Base-by-base conservation (phyloP, 2,888 invertebrate genomes). In the Hymenopus coronatus region DNA sequence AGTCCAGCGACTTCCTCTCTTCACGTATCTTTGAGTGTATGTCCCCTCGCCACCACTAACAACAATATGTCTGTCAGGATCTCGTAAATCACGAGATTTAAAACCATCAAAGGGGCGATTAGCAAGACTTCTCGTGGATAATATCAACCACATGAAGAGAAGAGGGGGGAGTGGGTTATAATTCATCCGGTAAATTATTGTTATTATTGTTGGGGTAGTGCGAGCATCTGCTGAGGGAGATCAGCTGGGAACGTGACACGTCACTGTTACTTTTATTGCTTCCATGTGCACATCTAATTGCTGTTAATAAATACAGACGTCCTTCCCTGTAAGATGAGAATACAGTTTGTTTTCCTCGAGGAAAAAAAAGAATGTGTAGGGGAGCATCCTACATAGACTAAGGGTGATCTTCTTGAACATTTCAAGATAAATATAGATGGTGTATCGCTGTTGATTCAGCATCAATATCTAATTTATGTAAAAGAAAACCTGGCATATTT, bases 41-140 rank as follows among this genome's bases (percentile, higher is more conserved):
- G 54, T 70, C 54, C 20, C 54, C 54, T 40, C 9, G 40, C 54
- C 20, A 70, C 54, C 54, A 70, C 54, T 20, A 70, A 70, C 54
- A 54, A 54, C 54, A 70, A 70, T 70, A 70, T 70, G 54, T 70
- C 15, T 70, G 54, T 40, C 82, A n/a, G 82, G 82, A 82, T 82
- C 87, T 87, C 87, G 87, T 87, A 87, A 87, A 87, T 87, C 87
- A 87, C 82, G 82, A 87, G 87, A 87, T 87, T 87, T 87, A 87
- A 87, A 87, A 87, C 82, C 87, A 82, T 87, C 87, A 87, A 87
- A 82, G 87, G 82, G 87, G 82, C 82, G 82, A 87, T 87, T 87
- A 82, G 82, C 12, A 25, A 70, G 54, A 70, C 3, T 86, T 81
- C 86, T 86, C 82, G 82, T 30, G 82, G 87, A 82, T 85, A 85